Evolutionary conservation across 2,113 vertebrate genomes (phyloP), one percentile per base, ranked within the genome.

Genomic region (Danionella cerebrum): DNA sequence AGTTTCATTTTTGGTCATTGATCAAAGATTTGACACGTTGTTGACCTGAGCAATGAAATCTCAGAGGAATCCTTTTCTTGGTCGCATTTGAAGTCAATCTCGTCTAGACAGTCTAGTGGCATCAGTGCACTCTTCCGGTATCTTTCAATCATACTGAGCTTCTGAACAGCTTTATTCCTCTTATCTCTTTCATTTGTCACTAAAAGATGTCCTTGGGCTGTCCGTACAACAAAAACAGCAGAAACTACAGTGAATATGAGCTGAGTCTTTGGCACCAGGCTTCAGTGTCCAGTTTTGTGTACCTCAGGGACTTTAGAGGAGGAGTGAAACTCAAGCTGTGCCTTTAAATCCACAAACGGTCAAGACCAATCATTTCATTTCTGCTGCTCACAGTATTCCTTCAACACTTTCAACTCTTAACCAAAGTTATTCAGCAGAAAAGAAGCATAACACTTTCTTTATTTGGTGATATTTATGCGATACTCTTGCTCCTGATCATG

Each of bases 401-500:
- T 85, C 69, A 82, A 89, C 72, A 87, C 41, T 29, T 29, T 79
- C 62, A 88, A 87, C 90, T 89, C 89, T 93, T 96, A 91, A 93
- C 95, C 95, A 98, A 97, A 96, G 94, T 93, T 89, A 89, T 91
- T 90, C 91, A 91, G 90, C 90, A 92, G 90, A 86, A 90, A 90
- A 89, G 89, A 77, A 84, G 81, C n/a, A n/a, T 80, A 94, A 90
- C 92, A 90, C 88, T 90, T 62, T 27, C 92, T 92, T 91, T 93
- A 90, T n/a, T n/a, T n/a, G 91, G 89, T 93, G n/a, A 94, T 96
- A 96, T 98, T 97, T 98, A 96, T 97, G 95, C 94, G 95, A 92
- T 95, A 97, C 96, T 94, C 93, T 95, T 94, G 93, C 97, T 95
- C 96, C 96, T 99, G 97, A 96, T 73, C 93, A 96, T 93, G 92